Evolutionary conservation across 2,113 vertebrate species (phyloP), one percentile per base, ranked within the genome.

Genomic region (Epinephelus fuscoguttatus): DNA sequence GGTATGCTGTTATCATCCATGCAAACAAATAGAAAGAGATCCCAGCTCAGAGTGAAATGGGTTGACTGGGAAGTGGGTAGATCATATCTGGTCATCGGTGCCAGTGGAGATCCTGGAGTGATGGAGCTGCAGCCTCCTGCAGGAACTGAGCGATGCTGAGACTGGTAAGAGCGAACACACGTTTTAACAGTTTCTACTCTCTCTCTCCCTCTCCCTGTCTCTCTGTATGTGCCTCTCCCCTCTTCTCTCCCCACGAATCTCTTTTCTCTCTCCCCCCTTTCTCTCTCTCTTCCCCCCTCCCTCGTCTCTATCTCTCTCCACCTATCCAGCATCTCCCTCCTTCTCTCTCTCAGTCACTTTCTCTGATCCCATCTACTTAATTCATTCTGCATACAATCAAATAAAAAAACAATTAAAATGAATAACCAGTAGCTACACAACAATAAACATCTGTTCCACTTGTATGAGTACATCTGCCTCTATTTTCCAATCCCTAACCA

Each of bases 141-240:
- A 81, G 53, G 68, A 79, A 89, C 92, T 83, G 78, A 86, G 82
- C 82, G 75, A 47, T 77, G 90, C 80, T 78, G 84, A 89, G 84
- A 76, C 60, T 80, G 73, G 75, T 69, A 85, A 90, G 81, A 84
- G 84, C 59, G 42, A 75, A 70, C 88, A 85, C 75, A 90, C 89
- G 91, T 91, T 95, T 95, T 91, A 95, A 95, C 89, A 86, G 87
- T 81, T 90, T 78, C 81, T 67, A 30, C 45, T 45, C 82, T 33
- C 86, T 80, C 83, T 70, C 30, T 23, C 78, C 82, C 71, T 64
- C 72, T 81, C 85, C 67, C 53, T 40, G 57, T 70, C 14, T 72
- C 74, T 61, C 75, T 75, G 79, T 60, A 11, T 11, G 62, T 81
- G 52, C 27, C 25, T 82, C 52, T 75, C 71, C 53, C 73, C 72